Percentiles rank a stretch among this genome's conserved stretches.
These are phyloP conservation scores for Corythaixoides concolor DNA, from an alignment of 2,113 vertebrate genomes.

Conservation along the genomic window DNA sequence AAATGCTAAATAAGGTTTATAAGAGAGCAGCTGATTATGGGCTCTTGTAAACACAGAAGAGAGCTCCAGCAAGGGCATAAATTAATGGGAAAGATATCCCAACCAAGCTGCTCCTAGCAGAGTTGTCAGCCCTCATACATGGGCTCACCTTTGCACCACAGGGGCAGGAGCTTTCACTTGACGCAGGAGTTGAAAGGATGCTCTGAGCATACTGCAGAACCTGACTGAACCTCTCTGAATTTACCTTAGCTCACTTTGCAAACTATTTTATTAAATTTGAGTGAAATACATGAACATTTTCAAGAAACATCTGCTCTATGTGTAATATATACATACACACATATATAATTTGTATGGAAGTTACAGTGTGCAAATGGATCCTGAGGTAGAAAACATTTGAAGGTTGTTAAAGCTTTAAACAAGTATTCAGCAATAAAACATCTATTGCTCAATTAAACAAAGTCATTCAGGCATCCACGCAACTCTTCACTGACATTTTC, in stretches of 20 bases:
- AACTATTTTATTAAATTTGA: neutral
- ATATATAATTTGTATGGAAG: neutral
- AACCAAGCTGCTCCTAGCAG: neutral
- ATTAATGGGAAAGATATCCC: neutral
- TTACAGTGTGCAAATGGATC: neutral
- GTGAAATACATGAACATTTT: neutral
- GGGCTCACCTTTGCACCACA: neutral
- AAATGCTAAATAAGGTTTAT: neutral
- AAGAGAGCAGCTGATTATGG: neutral
- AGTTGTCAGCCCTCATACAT: neutral
- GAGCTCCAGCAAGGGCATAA: neutral
- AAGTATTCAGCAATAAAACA: neutral
- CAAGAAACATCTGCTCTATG: neutral
- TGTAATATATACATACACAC: neutral
- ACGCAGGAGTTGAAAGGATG: neutral
- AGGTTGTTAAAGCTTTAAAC: constrained; percentile 7
- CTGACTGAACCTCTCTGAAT: neutral
- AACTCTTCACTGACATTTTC: constrained; percentile 54
- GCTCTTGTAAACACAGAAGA: neutral
- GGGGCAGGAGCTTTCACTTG: neutral
- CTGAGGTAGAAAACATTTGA: neutral
- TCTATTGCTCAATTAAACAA: constrained; percentile 56
- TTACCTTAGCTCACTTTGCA: neutral
- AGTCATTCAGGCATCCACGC: constrained; percentile 18
- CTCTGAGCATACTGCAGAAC: neutral